phyloP scores from a whole-genome alignment of 2,113 vertebrate species.

The Eclectus roratus region DNA sequence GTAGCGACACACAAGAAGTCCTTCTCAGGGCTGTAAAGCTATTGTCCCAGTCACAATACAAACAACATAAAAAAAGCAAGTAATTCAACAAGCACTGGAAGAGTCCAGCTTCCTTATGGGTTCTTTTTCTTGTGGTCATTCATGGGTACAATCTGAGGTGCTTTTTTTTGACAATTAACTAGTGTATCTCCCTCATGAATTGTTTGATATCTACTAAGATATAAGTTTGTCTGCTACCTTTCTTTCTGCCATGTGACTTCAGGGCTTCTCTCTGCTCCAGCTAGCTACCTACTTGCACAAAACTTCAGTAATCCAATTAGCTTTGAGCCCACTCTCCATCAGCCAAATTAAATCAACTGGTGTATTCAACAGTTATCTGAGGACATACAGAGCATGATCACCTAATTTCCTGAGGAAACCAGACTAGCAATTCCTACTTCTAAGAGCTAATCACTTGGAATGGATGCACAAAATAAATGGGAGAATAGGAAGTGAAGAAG shows the following conservation, averaged over 20 bases:
- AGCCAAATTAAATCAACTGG: not conserved
- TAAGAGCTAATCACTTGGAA: not conserved
- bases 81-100: not conserved
- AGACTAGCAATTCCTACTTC: not conserved
- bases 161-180: not conserved
- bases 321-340: not conserved
- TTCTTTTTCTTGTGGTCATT: not conserved
- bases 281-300: not conserved
- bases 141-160: not conserved
- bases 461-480: not conserved
- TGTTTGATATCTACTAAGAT: not conserved
- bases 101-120: not conserved
- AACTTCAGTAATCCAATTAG: conserved; percentile 19
- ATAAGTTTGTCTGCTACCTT: not conserved
- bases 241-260: not conserved
- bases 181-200: not conserved
- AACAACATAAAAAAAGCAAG: not conserved
- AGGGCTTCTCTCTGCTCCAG: not conserved
- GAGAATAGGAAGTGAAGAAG: not conserved
- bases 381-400: not conserved
- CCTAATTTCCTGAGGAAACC: conserved; percentile 23
- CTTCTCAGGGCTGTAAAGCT: not conserved
- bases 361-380: not conserved
- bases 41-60: not conserved
- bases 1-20: not conserved